Evolutionary conservation across 2,113 vertebrate species (phyloP), one percentile per base, ranked within the genome.

Genomic region (Siniperca chuatsi): DNA sequence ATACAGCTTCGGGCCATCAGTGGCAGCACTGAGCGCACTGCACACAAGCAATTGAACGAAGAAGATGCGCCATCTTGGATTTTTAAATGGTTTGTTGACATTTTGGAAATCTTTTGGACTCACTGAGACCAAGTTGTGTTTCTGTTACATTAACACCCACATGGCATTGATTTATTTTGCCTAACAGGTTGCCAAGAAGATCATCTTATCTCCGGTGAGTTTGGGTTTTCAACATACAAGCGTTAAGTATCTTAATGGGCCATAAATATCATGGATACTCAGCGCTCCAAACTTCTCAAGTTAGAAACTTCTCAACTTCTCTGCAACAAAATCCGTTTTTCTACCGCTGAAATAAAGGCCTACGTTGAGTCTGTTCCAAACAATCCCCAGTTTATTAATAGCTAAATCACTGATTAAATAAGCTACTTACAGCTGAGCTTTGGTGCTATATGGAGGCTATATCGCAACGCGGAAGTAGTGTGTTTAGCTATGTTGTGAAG

Each of bases 21-120:
- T 0, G 52, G 72, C 81, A 84, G 83, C 67, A 85, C 29, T 64
- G 77, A 83, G 48, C 37, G 5, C 37, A 54, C 3, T 6, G 8
- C 8, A 4, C 11, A 37, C 23, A 10, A 15, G 12, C 23, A 29
- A 0, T 0, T 9, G 20, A 21, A n/a, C 11, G 69, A 85, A 80
- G 60, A 57, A 88, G 42, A 74, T 0, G 3, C 2, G 23, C 29
- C 64, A 15, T 37, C 1, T 57, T 75, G 1, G 2, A 62, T 15
- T 16, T 44, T 50, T 9, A 35, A 23, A 50, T 7, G 0, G 13
- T 0, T 50, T 46, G 52, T 55, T 67, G 15, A 57, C 72, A n/a
- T 9, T 23, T 1, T 20, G 64, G 1, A 18, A 44, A 16, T 46
- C 12, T 37, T 66, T 58, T 21, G 52, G 21, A 5, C 10, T 8